Conservation (phyloP, 2,888 invertebrate genomes). For the Oligia latruncula region DNA sequence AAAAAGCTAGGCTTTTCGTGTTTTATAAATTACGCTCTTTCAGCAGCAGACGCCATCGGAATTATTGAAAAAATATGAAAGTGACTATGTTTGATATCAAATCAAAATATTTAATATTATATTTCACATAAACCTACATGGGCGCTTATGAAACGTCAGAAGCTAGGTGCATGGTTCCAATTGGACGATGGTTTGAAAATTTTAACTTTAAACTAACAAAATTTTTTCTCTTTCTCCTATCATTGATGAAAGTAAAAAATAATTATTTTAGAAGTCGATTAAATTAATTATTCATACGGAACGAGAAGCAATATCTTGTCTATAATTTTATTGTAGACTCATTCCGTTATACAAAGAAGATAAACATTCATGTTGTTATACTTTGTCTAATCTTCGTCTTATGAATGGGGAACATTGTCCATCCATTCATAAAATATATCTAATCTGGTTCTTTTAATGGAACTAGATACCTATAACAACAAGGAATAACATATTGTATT, state of each 20-base stretch:
- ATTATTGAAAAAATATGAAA: conserved; percentile 19
- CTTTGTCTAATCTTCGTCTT: background rate
- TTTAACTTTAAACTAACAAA: background rate
- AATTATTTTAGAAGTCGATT: background rate
- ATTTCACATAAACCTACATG: background rate
- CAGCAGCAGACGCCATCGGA: conserved; percentile 1
- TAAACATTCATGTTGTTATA: conserved; percentile 42
- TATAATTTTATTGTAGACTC: background rate
- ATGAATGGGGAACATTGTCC: conserved; percentile 6
- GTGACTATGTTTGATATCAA: background rate
- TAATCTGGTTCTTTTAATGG: background rate
- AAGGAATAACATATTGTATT: background rate
- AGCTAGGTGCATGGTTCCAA: background rate
- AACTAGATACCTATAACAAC: background rate
- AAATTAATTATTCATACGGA: conserved; percentile 37
- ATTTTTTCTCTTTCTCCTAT: background rate
- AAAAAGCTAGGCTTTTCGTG: conserved; percentile 20
- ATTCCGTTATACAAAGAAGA: conserved; percentile 22
- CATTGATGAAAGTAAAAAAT: background rate
- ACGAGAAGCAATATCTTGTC: conserved; percentile 11
- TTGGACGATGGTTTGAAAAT: background rate
- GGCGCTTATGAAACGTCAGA: background rate
- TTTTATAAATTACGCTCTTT: conserved; percentile 43
- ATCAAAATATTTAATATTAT: background rate
- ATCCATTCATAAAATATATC: conserved; percentile 8